Conservation (phyloP, 2,888 invertebrate species). For the Xestia c-nigrum region DNA sequence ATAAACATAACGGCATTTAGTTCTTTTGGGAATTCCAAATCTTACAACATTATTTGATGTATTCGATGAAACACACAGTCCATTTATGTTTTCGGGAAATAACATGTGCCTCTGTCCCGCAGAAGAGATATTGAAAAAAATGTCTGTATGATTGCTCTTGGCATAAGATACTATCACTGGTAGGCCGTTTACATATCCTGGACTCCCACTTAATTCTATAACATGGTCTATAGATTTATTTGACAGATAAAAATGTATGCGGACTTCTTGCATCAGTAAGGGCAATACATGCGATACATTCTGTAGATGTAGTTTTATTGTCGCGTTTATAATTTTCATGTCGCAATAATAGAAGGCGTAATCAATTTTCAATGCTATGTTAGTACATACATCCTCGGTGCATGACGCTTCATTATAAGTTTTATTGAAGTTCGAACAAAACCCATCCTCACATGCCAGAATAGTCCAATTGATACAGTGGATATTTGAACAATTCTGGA, state of each 20-base stretch:
- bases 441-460: slow-evolving; percentile 73
- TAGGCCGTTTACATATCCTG: slow-evolving; percentile 93
- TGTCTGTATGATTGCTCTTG: slow-evolving; percentile 76
- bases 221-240: slow-evolving; percentile 76
- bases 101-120: slow-evolving; percentile 64
- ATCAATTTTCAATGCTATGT: slow-evolving; percentile 79
- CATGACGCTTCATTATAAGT: slow-evolving; percentile 79
- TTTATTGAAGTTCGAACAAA: slow-evolving; percentile 78
- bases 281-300: slow-evolving; percentile 71
- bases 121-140: slow-evolving; percentile 76
- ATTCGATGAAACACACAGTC: slow-evolving; percentile 82
- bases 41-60: slow-evolving; percentile 78
- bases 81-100: slow-evolving; percentile 82
- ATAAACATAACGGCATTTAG: slow-evolving; percentile 82
- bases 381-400: slow-evolving; percentile 77
- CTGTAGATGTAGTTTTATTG: slow-evolving; percentile 77
- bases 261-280: slow-evolving; percentile 79
- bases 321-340: slow-evolving; percentile 79
- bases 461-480: slow-evolving; percentile 84
- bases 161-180: slow-evolving; percentile 90
- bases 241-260: slow-evolving; percentile 78
- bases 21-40: slow-evolving; percentile 88
- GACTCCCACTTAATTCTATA: slow-evolving; percentile 92
- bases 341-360: slow-evolving; percentile 81
- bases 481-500: slow-evolving; percentile 83